Percentiles rank a stretch among this genome's conserved stretches.
phyloP scores from a whole-genome alignment of 1,140 invertebrate species.

The Drosophila ficusphila region DNA sequence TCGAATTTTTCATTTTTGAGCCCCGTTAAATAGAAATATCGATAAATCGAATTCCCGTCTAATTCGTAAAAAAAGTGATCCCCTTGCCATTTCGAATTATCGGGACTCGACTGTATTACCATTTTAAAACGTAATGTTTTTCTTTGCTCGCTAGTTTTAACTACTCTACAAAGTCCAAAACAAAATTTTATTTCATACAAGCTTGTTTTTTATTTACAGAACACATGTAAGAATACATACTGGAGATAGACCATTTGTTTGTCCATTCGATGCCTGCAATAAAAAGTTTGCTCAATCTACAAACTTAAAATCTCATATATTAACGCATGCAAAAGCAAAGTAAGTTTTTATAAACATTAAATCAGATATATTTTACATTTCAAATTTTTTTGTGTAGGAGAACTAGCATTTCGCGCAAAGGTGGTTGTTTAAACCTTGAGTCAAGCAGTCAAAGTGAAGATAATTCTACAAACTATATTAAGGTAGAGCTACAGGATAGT shows the following conservation, averaged over 20 bases:
- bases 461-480: conserved; percentile 65
- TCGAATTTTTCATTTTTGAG: no score
- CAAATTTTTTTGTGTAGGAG: conserved; percentile 55
- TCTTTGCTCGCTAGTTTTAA: no score
- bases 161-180: no score
- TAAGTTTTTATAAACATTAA: conserved; percentile 84
- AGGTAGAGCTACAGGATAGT: conserved; percentile 76
- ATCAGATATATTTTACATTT: neutral
- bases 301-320: conserved; percentile 98
- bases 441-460: conserved; percentile 53
- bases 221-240: conserved; percentile 99
- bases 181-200: neutral
- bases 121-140: no score
- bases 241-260: conserved; percentile 98
- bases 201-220: conserved; percentile 84
- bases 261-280: conserved; percentile 99
- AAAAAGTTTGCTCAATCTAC: conserved; percentile 99
- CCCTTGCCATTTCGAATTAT: no score
- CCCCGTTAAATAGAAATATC: no score
- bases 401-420: conserved; percentile 43
- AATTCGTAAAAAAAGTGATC: no score
- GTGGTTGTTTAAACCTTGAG: conserved; percentile 41
- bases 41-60: no score
- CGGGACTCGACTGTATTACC: no score
- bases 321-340: conserved; percentile 99